Base-by-base conservation (phyloP, 1,140 invertebrate genomes). In the Nephotettix cincticeps region DNA sequence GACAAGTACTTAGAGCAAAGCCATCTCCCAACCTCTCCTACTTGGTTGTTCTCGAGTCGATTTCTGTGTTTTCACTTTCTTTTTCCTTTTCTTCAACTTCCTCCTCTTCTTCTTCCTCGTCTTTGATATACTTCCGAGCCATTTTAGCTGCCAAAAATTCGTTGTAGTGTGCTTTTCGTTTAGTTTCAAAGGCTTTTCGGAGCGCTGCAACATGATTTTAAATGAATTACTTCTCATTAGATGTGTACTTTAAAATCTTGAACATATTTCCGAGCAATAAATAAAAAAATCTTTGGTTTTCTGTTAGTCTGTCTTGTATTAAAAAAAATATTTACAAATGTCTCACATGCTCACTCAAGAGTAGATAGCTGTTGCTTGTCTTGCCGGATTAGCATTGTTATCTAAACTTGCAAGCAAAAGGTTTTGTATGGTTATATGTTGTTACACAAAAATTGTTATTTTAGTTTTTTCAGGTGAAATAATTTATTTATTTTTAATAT, bases 151-250 rank as follows among this genome's bases (percentile, higher is more conserved):
- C 95, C 80, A 96, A 90, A 81, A 94, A 98, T 81, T 99, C 97
- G 81, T 98, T 96, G 82, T 99, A 99, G 80, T 99, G 98, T 72
- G 93, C 89, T 84, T 97, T 98, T 68, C 97, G 86, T 80, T 98
- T 98, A 45, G 90, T 88, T 81, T 96, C 93, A 80, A 98, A 98
- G 71, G 89, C 86, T 79, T 90, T 87, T 73, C 89, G 86, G 76
- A 88, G 86, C 71, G 83, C 90, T 91, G 72, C 70, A 84, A 80
- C 73, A 67, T 74, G 68, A 40, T 56, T 21, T n/a, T 54, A 73
- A 32, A 61, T 19, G 14, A 67, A 40, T 43, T 70, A 51, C 64
- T 74, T n/a, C 40, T 71, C 69, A 68, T 58, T 64, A 19, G 70
- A 54, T n/a, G 40, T 40, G 74, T 65, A 71, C 56, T 54, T 58